Evolutionary conservation across 2,888 invertebrate genomes (phyloP).

Genomic region (Netelia inedita): DNA sequence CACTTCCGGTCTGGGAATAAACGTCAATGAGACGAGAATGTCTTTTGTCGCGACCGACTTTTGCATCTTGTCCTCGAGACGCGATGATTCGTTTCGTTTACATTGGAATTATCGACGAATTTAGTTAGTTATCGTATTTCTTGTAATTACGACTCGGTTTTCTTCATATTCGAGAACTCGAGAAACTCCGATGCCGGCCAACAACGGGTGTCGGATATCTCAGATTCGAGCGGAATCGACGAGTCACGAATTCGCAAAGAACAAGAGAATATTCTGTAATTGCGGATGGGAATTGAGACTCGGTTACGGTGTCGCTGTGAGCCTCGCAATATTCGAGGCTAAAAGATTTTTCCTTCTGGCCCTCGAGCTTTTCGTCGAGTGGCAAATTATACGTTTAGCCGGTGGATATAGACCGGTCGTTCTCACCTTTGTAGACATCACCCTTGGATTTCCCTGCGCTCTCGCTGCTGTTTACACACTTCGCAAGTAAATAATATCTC

Average conservation of each 20-base stretch:
- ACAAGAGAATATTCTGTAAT: constrained; percentile 63
- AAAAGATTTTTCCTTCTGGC: constrained; percentile 79
- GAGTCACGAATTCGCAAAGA: constrained; percentile 12
- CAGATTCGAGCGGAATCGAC: constrained; percentile 33
- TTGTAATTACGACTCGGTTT: neutral
- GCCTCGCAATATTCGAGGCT: constrained; percentile 79
- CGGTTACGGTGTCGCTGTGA: constrained; percentile 77
- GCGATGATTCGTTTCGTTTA: neutral
- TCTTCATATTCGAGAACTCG: neutral
- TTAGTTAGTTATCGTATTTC: neutral
- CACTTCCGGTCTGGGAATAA: constrained; percentile 60
- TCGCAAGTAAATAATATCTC: constrained; percentile 75
- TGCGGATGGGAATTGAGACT: constrained; percentile 77
- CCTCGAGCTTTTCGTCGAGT: constrained; percentile 79
- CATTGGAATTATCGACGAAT: neutral
- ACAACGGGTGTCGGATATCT: constrained; percentile 24
- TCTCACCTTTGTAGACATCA: constrained; percentile 76
- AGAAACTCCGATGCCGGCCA: constrained; percentile 63
- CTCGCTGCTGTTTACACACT: constrained; percentile 76
- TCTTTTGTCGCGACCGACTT: neutral
- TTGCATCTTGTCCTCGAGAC: neutral
- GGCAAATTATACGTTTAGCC: constrained; percentile 79
- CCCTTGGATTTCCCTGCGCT: constrained; percentile 78
- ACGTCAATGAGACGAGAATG: constrained; percentile 45
- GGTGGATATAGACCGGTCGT: constrained; percentile 78